Evolutionary conservation across 2,797 vertebrate genomes (phyloP).

Genomic region (Thaleichthys pacificus): DNA sequence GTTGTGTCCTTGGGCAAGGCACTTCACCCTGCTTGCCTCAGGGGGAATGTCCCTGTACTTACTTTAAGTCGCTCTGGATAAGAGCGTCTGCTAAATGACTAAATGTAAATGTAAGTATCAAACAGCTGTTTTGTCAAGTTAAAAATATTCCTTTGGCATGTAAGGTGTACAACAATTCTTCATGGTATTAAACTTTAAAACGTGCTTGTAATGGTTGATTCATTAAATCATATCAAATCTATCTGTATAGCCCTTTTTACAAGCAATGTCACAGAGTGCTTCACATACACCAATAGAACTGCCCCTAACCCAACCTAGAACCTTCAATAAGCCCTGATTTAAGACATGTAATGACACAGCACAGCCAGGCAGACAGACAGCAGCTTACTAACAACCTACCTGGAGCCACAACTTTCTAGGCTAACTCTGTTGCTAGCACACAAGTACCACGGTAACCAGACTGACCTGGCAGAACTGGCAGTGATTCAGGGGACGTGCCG

Average conservation of each 20-base stretch:
- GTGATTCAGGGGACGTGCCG: constrained; percentile 43
- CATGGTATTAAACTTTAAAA: too few species aligned
- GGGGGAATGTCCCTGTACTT: too few species aligned
- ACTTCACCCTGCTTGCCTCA: too few species aligned
- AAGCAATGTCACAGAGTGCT: not conserved
- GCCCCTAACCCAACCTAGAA: not conserved
- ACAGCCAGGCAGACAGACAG: not conserved
- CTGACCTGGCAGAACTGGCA: constrained; percentile 52
- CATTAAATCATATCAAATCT: too few species aligned
- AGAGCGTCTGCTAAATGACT: too few species aligned
- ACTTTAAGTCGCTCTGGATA: too few species aligned
- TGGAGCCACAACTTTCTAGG: constrained; percentile 27
- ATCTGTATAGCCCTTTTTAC: too few species aligned
- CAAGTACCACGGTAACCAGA: constrained; percentile 41
- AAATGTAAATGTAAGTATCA: not conserved
- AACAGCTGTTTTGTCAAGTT: not conserved
- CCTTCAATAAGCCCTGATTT: not conserved
- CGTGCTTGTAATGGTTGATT: too few species aligned
- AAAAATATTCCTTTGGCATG: not conserved
- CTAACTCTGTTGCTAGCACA: constrained; percentile 59
- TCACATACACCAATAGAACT: not conserved
- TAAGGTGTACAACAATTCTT: not conserved
- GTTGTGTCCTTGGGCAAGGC: too few species aligned
- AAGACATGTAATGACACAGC: too few species aligned
- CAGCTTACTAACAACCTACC: constrained; percentile 16